These are phyloP conservation scores for Marisa cornuarietis DNA, from an alignment of 1,140 invertebrate species.

Conservation along the genomic window DNA sequence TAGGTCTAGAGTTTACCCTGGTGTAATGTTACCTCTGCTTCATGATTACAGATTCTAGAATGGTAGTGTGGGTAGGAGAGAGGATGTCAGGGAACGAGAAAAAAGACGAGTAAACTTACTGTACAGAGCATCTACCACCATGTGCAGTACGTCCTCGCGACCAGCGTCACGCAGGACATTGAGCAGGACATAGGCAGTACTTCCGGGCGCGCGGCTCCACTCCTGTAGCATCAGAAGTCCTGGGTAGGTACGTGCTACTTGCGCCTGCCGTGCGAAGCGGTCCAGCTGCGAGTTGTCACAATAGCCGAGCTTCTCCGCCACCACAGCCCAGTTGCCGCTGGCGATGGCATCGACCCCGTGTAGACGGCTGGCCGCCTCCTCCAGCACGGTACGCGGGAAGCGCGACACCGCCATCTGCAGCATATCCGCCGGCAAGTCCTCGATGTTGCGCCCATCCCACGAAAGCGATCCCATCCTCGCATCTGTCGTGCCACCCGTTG, in stretches of 20 bases:
- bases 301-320: slow-evolving; percentile 21
- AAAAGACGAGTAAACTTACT: not conserved
- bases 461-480: not conserved
- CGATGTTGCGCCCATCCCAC: slow-evolving; percentile 14
- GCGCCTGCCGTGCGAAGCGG: not conserved
- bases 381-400: slow-evolving; percentile 1
- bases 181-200: slow-evolving; percentile 16
- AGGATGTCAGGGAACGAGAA: too few species aligned
- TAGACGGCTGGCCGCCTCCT: slow-evolving; percentile 3
- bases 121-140: slow-evolving; percentile 7
- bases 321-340: slow-evolving; percentile 3
- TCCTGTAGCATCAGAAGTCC: slow-evolving; percentile 21
- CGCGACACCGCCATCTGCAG: not conserved
- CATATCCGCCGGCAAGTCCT: slow-evolving; percentile 11
- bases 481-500: too few species aligned
- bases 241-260: slow-evolving; percentile 1
- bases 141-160: slow-evolving; percentile 8
- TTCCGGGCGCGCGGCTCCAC: not conserved
- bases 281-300: slow-evolving; percentile 16
- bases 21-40: too few species aligned
- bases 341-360: not conserved
- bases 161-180: slow-evolving; percentile 15
- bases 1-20: too few species aligned
- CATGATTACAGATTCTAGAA: too few species aligned
- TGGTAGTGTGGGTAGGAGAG: too few species aligned